These are phyloP conservation scores for Slavum lentiscoides DNA, from an alignment of 2,888 invertebrate species.

Conservation along the genomic window DNA sequence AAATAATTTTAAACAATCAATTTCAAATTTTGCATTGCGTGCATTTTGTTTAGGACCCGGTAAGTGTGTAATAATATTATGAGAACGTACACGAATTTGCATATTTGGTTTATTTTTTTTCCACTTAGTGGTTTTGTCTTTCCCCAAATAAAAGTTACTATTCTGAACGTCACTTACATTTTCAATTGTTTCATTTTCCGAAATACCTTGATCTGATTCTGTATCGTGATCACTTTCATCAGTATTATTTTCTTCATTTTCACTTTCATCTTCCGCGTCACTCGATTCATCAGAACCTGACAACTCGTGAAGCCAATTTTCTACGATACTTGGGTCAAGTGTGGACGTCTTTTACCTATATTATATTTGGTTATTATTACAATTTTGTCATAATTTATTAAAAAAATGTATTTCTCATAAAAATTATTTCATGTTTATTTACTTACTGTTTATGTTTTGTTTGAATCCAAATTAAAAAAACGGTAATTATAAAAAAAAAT, in stretches of 20 bases:
- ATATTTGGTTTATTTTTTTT: slow-evolving; percentile 10
- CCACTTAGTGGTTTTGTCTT: not conserved
- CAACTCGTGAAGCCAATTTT: not conserved
- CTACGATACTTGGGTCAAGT: not conserved
- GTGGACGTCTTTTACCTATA: not conserved
- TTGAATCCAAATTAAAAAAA: slow-evolving; percentile 7
- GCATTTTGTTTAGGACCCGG: slow-evolving; percentile 17
- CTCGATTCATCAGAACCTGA: slow-evolving; percentile 3
- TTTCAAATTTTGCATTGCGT: slow-evolving; percentile 11
- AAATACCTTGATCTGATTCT: not conserved
- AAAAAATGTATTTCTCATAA: not conserved
- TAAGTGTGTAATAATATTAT: slow-evolving; percentile 22
- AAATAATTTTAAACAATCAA: slow-evolving; percentile 22
- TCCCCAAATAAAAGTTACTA: slow-evolving; percentile 14
- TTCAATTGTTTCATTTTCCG: slow-evolving; percentile 3
- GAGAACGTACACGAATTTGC: not conserved
- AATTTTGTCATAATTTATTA: no score
- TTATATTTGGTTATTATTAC: no score
- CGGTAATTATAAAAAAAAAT: not conserved
- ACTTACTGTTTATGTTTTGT: slow-evolving; percentile 19
- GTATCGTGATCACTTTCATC: slow-evolving; percentile 1
- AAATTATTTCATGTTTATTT: slow-evolving; percentile 5
- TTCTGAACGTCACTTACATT: slow-evolving; percentile 6
- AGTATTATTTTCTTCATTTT: not conserved
- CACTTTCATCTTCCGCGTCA: not conserved